These are phyloP conservation scores for Podarcis muralis DNA, from an alignment of 2,113 vertebrate species.

Conservation along the genomic window DNA sequence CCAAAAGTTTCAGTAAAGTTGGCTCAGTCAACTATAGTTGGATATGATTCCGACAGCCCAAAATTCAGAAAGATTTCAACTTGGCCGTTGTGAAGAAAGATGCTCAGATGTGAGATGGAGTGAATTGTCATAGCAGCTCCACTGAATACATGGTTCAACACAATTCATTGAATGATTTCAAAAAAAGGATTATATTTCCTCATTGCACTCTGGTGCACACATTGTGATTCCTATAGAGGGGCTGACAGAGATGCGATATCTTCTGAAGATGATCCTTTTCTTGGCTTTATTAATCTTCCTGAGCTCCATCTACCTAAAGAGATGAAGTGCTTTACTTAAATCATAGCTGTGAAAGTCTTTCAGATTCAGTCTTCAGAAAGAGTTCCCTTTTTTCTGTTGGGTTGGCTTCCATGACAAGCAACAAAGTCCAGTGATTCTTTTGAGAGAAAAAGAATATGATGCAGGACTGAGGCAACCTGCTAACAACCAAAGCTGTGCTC, in stretches of 20 bases:
- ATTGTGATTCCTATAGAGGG: slow-evolving; percentile 23
- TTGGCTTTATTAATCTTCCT: slow-evolving; percentile 68
- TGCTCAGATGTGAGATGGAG: background rate
- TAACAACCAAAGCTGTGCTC: slow-evolving; percentile 54
- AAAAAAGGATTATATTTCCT: slow-evolving; percentile 44
- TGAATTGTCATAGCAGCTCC: slow-evolving; percentile 13
- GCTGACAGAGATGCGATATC: slow-evolving; percentile 44
- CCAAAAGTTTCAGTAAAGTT: background rate
- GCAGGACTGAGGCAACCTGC: slow-evolving; percentile 59
- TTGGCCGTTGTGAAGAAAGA: background rate
- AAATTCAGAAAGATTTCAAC: background rate
- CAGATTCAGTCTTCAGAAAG: slow-evolving; percentile 69
- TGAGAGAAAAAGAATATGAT: slow-evolving; percentile 53
- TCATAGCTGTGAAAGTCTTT: slow-evolving; percentile 67
- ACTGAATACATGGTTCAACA: background rate
- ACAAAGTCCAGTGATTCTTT: slow-evolving; percentile 64
- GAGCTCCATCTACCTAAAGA: slow-evolving; percentile 66
- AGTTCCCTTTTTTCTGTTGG: slow-evolving; percentile 25
- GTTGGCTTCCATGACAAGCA: slow-evolving; percentile 56
- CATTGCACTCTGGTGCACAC: slow-evolving; percentile 6
- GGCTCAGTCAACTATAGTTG: background rate
- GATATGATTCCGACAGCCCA: background rate
- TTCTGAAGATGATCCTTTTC: slow-evolving; percentile 58
- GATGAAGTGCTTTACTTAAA: slow-evolving; percentile 57
- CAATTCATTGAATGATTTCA: slow-evolving; percentile 31